phyloP scores from a whole-genome alignment of 2,888 invertebrate genomes.

The Scrobipalpa costella region DNA sequence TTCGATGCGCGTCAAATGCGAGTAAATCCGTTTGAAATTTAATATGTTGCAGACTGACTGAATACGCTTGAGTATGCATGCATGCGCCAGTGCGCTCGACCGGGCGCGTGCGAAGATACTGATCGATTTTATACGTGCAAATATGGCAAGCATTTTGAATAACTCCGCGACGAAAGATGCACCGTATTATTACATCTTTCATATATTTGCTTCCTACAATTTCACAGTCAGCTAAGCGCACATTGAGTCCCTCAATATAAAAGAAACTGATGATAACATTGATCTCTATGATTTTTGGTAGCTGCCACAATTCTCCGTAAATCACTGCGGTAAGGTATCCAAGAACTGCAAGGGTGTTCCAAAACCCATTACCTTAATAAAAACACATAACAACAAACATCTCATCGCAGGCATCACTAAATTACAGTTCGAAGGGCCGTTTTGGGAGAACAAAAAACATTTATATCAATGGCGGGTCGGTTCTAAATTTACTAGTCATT shows the following conservation, averaged over 20 bases:
- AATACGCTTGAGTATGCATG: slow-evolving; percentile 49
- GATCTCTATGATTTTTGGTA: no score
- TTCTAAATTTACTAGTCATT: slow-evolving; percentile 80
- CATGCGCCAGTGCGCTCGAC: slow-evolving; percentile 47
- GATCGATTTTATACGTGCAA: slow-evolving; percentile 42
- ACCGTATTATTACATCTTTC: not conserved
- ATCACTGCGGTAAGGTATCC: not conserved
- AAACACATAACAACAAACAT: slow-evolving; percentile 40
- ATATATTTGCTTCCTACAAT: slow-evolving; percentile 1
- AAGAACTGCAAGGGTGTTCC: not conserved
- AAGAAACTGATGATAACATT: no score
- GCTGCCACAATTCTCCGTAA: no score
- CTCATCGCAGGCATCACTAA: slow-evolving; percentile 63
- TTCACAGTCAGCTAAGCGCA: not conserved
- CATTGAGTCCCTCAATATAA: not conserved
- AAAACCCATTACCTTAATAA: slow-evolving; percentile 23
- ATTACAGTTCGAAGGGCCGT: slow-evolving; percentile 77
- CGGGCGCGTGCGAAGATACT: slow-evolving; percentile 36
- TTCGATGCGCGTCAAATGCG: slow-evolving; percentile 50
- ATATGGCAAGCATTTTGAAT: slow-evolving; percentile 27
- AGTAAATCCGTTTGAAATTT: slow-evolving; percentile 68
- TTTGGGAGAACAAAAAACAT: slow-evolving; percentile 81
- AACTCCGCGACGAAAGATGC: not conserved
- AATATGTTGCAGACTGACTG: slow-evolving; percentile 63
- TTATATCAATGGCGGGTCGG: slow-evolving; percentile 78